Evolutionary conservation across 2,797 vertebrate species (phyloP), one percentile per base, ranked within the genome.

Genomic region (Sebastes flavidus): DNA sequence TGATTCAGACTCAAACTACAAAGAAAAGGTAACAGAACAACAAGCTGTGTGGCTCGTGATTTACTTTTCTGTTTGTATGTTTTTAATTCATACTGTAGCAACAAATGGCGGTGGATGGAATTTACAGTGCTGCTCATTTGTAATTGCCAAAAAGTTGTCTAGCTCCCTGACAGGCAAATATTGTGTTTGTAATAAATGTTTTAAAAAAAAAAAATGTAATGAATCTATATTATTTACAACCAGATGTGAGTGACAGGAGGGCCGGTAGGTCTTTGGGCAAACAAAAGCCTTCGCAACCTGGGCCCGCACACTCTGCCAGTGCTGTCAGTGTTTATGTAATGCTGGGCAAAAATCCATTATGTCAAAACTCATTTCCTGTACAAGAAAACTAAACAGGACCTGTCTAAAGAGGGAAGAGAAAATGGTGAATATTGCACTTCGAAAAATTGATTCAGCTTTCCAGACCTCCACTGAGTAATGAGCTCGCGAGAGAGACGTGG

Each of bases 351-450:
- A 95, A 95, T 94, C 94, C 95, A 96, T 96, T 96, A 96, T 95
- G 95, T 96, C 95, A 95, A 95, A 96, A 95, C 92, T 93, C 77
- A 96, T 95, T 96, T 96, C 95, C 95, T 96, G 92, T 63, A 62
- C 78, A 88, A 90, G 91, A 92, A 95, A 95, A 95, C 92, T 90
- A 92, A 96, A 95, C 94, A 94, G 90, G 87, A 89, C 75, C 86
- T 75, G 89, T 94, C 89, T 84, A 89, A 95, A 94, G 83, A 93
- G 72, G 90, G 88, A 92, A 84, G 90, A 94, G 92, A 95, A 95
- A 94, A 95, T 89, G 85, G 93, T 89, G 87, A 93, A 95, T 95
- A 94, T 93, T 94, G 90, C 82, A 84, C 90, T 94, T 91, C 93
- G 90, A 92, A 95, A 94, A 94, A 92, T 91, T 84, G 86, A 92